Percentiles rank a stretch among this genome's conserved stretches.
Evolutionary conservation across 2,888 invertebrate species (phyloP).

Genomic region (Globia sparganii): DNA sequence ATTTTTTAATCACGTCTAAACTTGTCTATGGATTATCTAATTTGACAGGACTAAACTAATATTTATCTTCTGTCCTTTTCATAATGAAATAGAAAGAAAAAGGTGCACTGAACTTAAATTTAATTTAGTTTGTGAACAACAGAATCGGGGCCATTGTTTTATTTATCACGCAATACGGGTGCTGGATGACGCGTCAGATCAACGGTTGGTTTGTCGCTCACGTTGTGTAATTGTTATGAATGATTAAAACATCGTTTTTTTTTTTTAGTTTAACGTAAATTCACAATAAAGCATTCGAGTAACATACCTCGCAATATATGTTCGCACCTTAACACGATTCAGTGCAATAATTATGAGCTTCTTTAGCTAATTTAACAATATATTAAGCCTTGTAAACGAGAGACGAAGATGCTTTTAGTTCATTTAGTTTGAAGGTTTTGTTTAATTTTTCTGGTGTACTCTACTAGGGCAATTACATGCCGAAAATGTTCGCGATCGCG

Average conservation of each 20-base stretch:
- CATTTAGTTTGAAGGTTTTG: conserved; percentile 34
- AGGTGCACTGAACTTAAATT: no score
- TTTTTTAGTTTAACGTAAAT: not conserved
- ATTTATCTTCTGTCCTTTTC: no score
- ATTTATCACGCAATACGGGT: no score
- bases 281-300: not conserved
- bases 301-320: conserved; percentile 23
- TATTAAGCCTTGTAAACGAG: conserved; percentile 38
- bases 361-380: conserved; percentile 47
- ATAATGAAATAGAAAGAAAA: no score
- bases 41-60: no score
- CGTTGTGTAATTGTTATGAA: no score
- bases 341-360: conserved; percentile 68
- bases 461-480: not conserved
- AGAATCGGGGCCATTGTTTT: no score
- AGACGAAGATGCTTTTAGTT: conserved; percentile 40
- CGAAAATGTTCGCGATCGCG: no score
- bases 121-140: no score
- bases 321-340: conserved; percentile 19
- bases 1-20: no score
- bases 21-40: no score
- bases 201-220: not conserved
- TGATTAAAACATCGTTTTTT: not conserved
- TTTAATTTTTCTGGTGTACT: conserved; percentile 33
- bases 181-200: not conserved